Evolutionary conservation across 2,888 invertebrate species (phyloP).

Genomic region (Apamea anceps): DNA sequence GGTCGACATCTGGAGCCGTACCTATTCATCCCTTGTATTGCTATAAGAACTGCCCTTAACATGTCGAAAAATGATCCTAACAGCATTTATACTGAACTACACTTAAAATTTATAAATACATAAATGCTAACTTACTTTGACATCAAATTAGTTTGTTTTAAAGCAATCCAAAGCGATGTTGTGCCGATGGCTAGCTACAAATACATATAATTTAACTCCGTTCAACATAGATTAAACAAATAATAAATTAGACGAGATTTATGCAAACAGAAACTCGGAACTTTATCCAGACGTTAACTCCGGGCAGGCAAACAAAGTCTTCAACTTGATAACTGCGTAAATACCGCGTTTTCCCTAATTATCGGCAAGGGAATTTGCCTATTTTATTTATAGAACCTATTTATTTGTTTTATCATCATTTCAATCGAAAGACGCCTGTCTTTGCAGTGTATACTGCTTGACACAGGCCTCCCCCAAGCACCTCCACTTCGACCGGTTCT

Average conservation of each 20-base stretch:
- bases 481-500: not conserved
- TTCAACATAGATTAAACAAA: constrained; percentile 37
- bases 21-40: too few relatives aligned
- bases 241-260: constrained; percentile 46
- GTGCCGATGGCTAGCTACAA: not conserved
- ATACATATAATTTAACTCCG: constrained; percentile 12
- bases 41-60: not conserved
- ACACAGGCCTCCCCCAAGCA: not conserved
- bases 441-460: not conserved
- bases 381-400: not conserved
- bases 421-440: not conserved
- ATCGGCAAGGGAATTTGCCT: constrained; percentile 10
- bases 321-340: constrained; percentile 48
- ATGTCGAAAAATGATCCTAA: not conserved
- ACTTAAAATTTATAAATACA: not conserved
- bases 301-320: constrained; percentile 52
- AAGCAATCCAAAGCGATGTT: not conserved
- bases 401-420: not conserved
- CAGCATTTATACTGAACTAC: not conserved
- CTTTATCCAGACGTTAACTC: constrained; percentile 47
- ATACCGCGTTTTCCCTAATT: constrained; percentile 33
- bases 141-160: not conserved
- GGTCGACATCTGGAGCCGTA: not conserved
- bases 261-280: constrained; percentile 43
- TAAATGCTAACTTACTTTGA: not conserved